These are phyloP conservation scores for Drosophila ogumai DNA, from an alignment of 1,140 invertebrate genomes.

Conservation along the genomic window DNA sequence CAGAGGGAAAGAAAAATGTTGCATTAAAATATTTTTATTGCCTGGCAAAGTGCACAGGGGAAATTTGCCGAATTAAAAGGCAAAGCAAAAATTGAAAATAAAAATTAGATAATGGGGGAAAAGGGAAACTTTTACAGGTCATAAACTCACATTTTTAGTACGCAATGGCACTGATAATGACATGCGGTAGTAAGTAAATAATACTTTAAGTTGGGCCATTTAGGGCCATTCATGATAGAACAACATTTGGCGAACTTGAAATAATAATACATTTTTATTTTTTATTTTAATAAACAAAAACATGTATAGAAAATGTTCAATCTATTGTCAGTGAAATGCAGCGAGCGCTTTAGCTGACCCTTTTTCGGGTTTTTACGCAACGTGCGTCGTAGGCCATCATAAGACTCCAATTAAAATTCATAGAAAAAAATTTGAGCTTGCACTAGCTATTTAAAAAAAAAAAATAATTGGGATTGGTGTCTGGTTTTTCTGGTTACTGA, in stretches of 20 bases:
- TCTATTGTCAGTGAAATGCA: neutral
- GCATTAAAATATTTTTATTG: constrained; percentile 83
- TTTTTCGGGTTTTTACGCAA: too few species aligned
- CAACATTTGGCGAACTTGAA: neutral
- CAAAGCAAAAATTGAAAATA: constrained; percentile 72
- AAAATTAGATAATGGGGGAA: constrained; percentile 66
- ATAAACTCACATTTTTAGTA: constrained; percentile 47
- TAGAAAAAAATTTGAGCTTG: too few species aligned
- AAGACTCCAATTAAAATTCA: too few species aligned
- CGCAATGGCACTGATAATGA: constrained; percentile 31
- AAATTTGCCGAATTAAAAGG: constrained; percentile 58
- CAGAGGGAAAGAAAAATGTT: constrained; percentile 55
- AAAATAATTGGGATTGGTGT: too few species aligned
- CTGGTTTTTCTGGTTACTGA: neutral
- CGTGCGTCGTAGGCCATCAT: too few species aligned
- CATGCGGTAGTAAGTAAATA: neutral
- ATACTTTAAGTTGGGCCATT: neutral
- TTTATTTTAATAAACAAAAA: neutral
- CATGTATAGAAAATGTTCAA: rapidly evolving
- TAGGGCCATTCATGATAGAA: neutral
- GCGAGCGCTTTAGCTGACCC: too few species aligned
- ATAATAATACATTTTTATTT: too few species aligned
- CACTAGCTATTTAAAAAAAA: too few species aligned
- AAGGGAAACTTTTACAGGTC: constrained; percentile 63
- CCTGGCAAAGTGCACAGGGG: constrained; percentile 39